Evolutionary conservation across 2,113 vertebrate genomes (phyloP).

Genomic region (Rhinolophus ferrumequinum): DNA sequence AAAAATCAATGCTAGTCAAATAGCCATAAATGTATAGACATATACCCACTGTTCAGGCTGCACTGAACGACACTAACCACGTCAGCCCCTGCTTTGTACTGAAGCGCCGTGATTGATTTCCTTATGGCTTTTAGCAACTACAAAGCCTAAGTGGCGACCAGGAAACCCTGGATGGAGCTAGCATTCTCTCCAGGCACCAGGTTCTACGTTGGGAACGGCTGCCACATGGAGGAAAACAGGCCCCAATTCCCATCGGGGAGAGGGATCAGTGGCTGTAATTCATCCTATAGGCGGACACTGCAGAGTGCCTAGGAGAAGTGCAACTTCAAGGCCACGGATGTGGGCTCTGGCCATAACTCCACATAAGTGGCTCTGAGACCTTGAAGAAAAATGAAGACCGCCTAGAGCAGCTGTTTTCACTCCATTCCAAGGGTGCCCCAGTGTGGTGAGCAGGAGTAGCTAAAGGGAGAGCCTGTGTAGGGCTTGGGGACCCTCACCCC

Average conservation of each 20-base stretch:
- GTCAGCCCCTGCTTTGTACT: not conserved
- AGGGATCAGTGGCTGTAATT: not conserved
- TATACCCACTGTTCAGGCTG: not conserved
- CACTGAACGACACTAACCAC: fast-evolving
- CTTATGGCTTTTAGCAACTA: not conserved
- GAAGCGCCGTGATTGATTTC: not conserved
- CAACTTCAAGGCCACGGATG: not conserved
- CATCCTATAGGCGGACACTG: no score
- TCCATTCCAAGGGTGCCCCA: not conserved
- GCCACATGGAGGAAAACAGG: not conserved
- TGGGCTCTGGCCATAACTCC: not conserved
- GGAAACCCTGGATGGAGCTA: not conserved
- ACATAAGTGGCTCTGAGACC: not conserved
- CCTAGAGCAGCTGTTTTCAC: not conserved
- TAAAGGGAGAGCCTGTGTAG: not conserved
- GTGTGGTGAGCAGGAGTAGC: not conserved
- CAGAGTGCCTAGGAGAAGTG: not conserved
- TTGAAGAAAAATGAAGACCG: not conserved
- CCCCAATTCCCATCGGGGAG: not conserved
- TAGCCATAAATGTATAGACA: not conserved
- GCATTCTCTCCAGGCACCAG: not conserved
- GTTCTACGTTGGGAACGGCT: not conserved
- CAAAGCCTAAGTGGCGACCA: not conserved
- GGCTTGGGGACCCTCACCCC: not conserved
- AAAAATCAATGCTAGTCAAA: not conserved